Base-by-base conservation (phyloP, 2,797 vertebrate genomes). In the Sebastes oblongus region DNA sequence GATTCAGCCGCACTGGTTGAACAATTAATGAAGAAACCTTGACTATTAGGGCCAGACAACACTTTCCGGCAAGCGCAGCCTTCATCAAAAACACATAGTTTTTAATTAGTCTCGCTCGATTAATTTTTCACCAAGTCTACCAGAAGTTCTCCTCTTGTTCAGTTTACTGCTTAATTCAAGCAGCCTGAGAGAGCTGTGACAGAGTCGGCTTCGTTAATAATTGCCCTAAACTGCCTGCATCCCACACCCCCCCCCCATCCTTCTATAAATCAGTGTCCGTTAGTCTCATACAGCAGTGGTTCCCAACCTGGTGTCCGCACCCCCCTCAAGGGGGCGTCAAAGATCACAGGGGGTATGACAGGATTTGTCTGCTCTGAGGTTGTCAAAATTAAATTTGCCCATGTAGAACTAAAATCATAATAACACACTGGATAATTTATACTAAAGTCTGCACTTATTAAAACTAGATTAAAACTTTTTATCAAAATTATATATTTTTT, bases 31-130 rank as follows among this genome's bases (percentile, higher is more conserved):
- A 66, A 78, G 81, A 86, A 84, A 70, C 80, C 78, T 55, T 27
- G 68, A 80, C 69, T 82, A 59, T 88, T 77, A 77, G 39, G 61
- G 65, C 12, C 75, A 4, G 9, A 66, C 71, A 65, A 65, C 66
- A 50, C 32, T 86, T 77, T 82, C 65, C 2, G 1, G 30, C 8
- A 4, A 29, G 66, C 56, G 7, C 46, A 83, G 77, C 76, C 60
- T 84, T 86, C 79, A 82, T 89, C 84, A 83, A 70, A 89, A 90
- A 85, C 84, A 76, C 82, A 58, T 83, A 29, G 75, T 87, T 90
- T 92, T 91, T 86, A 92, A 93, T 94, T 90, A 89, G 88, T 79
- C 77, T 78, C 27, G 30, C 77, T 83, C 46, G 72, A 92, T 93
- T 86, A 85, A 86, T 65, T 86, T 86, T 86, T 69, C 68, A 79